phyloP scores from a whole-genome alignment of 2,888 invertebrate species.

The Volucella inflata region DNA sequence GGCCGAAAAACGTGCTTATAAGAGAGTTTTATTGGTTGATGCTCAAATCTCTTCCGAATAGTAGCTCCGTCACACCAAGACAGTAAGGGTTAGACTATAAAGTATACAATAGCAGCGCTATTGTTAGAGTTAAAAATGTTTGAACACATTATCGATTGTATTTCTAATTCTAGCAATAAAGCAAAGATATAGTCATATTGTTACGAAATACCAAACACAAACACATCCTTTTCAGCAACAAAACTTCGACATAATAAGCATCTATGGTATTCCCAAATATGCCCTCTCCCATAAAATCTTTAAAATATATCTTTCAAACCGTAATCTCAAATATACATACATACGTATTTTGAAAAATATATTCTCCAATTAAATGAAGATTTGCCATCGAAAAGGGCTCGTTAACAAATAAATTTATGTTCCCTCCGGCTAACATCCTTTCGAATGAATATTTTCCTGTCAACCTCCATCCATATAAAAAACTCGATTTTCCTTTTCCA shows the following conservation, averaged over 20 bases:
- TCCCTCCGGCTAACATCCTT: constrained; percentile 45
- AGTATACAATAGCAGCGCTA: no score
- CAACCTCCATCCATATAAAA: not conserved
- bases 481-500: constrained; percentile 9
- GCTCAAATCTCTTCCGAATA: no score
- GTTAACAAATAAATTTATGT: constrained; percentile 60
- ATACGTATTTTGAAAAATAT: not conserved
- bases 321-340: constrained; percentile 28
- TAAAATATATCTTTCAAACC: constrained; percentile 15
- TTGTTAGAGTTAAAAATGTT: accelerated
- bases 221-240: no score
- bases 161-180: no score
- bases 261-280: not conserved
- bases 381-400: constrained; percentile 43
- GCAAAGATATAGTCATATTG: no score
- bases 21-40: no score
- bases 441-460: constrained; percentile 36
- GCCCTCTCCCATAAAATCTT: not conserved
- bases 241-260: no score
- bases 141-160: no score
- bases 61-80: no score
- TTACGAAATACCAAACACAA: no score
- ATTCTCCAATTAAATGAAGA: constrained; percentile 70
- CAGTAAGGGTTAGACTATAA: no score
- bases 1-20: no score